Base-by-base conservation (phyloP, 2,888 invertebrate genomes). In the Himalopsyche kuldschensis region DNA sequence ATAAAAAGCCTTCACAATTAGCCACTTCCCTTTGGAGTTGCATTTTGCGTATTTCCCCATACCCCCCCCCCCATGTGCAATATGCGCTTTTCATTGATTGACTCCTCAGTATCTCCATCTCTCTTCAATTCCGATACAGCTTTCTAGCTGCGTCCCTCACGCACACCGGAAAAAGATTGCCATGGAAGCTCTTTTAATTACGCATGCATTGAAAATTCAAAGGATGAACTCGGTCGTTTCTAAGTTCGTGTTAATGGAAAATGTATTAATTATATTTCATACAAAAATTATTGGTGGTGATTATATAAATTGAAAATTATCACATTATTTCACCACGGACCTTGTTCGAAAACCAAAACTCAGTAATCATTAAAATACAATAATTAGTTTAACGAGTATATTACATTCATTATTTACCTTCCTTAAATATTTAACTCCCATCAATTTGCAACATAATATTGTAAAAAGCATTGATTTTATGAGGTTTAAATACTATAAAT, bases 141-240 rank as follows among this genome's bases (percentile, higher is more conserved):
- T 15, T 15, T 69, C 30, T 69, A 69, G 24, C 30, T 69, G 20
- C 69, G 69, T 69, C 69, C 15, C 69, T 69, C 69, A 69, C 69
- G 69, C 69, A 69, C 69, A 27, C 69, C 69, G 69, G 69, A 69
- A 69, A 69, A 69, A 69, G 69, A 69, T 69, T 69, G 69, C 69
- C 8, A 27, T 27, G 69, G 69, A 27, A 69, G 69, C 69, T 69
- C 69, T 69, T 69, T 69, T 69, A 69, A 69, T 69, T 69, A 69
- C 69, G 69, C 69, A 69, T 69, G 69, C 69, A 69, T 69, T 69
- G 69, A 69, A 69, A 69, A 69, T 69, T 69, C 69, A 69, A 69
- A 69, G 69, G 69, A 69, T 69, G 69, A 69, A 69, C 69, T 69
- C 69, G 11, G 69, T 8, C 30, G 11, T 69, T 69, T 69, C 69